A percentile compares a stretch with the other conserved stretches of the same genome.
These are phyloP conservation scores for Mycteria americana DNA, from an alignment of 2,797 vertebrate genomes.

Conservation along the genomic window DNA sequence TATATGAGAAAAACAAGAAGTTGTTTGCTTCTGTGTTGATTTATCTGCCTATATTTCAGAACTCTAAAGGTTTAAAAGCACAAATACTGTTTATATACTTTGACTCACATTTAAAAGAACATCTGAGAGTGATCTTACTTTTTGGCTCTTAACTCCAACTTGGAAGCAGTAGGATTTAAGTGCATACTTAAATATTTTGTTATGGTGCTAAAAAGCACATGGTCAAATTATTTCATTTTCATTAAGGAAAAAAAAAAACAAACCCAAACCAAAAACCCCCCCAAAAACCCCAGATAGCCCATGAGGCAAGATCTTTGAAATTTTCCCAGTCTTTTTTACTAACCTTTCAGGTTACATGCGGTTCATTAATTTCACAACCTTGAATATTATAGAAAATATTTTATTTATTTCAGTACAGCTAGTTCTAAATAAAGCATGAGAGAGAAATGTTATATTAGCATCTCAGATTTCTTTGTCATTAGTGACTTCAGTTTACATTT, in stretches of 20 bases:
- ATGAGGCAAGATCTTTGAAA: neutral
- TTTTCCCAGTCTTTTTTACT: neutral
- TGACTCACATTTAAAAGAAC: neutral
- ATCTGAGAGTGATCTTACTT: neutral
- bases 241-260: neutral
- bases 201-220: neutral
- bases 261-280: no score
- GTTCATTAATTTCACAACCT: neutral
- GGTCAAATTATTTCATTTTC: neutral
- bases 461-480: neutral
- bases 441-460: neutral
- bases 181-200: neutral
- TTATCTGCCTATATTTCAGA: neutral
- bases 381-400: neutral
- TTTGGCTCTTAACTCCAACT: neutral
- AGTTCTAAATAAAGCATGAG: neutral
- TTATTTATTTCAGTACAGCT: neutral
- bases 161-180: neutral
- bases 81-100: neutral
- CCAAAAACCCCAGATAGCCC: neutral
- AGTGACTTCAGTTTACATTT: neutral
- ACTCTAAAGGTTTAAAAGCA: neutral
- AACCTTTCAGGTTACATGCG: neutral
- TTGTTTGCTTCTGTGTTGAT: neutral
- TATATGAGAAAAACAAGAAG: neutral